Evolutionary conservation across 2,888 invertebrate genomes (phyloP), one percentile per base, ranked within the genome.

Genomic region (Hybos culiciformis): DNA sequence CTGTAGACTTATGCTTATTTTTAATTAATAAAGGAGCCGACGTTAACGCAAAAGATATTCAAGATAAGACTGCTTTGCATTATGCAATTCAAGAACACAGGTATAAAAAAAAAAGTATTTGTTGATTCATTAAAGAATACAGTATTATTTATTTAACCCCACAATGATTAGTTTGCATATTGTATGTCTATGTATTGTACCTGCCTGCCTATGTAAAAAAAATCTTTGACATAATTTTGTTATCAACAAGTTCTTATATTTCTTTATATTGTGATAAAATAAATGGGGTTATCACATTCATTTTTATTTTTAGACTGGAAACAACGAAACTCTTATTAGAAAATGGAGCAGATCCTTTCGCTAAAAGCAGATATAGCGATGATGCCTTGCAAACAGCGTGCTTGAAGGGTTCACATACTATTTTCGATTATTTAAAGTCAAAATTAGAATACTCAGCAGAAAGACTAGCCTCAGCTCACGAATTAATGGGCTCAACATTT

Each of bases 61-160:
- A 91, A 66, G 80, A 79, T 54, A 91, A 91, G 70, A 85, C 91
- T 48, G 91, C 91, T 43, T 72, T 92, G 56, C 92, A 92, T 70
- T 92, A 93, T 70, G 88, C 92, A n/a, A 84, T 91, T 54, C 82
- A 82, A 56, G 81, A 84, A 65, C 81, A 82, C 58, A 77, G 77
- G 70, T 70, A 51, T 41, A 23, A 19, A 24, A 36, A 34, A 15
- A n/a, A n/a, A 20, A 21, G 20, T 24, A 23, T n/a, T n/a, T n/a
- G n/a, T n/a, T n/a, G n/a, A n/a, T n/a, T n/a, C n/a, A n/a, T n/a
- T n/a, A n/a, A n/a, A n/a, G n/a, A n/a, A n/a, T n/a, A n/a, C n/a
- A n/a, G n/a, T n/a, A n/a, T n/a, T n/a, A n/a, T n/a, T n/a, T n/a
- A n/a, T n/a, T n/a, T n/a, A n/a, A n/a, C n/a, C n/a, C n/a, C n/a